phyloP scores from a whole-genome alignment of 2,888 invertebrate species.

The Taenaris catops region DNA sequence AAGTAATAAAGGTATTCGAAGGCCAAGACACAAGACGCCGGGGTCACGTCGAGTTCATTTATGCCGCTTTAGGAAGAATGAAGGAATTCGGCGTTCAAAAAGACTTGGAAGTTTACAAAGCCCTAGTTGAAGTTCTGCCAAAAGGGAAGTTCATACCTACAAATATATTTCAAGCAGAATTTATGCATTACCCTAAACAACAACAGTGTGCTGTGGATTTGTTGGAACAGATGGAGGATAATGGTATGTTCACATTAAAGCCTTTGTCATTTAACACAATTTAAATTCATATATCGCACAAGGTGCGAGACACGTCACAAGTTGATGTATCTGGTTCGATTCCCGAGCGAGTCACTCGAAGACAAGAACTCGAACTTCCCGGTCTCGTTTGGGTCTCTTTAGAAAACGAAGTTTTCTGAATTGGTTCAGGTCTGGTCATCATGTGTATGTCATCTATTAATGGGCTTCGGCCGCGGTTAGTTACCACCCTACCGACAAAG shows the following conservation, averaged over 20 bases:
- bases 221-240: slow-evolving; percentile 96
- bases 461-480: no score
- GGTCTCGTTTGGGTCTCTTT: no score
- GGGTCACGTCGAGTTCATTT: slow-evolving; percentile 97
- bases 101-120: slow-evolving; percentile 92
- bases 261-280: no score
- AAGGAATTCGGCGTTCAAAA: slow-evolving; percentile 93
- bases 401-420: no score
- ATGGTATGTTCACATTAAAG: slow-evolving; percentile 75
- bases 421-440: no score
- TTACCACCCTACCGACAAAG: no score
- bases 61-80: slow-evolving; percentile 93
- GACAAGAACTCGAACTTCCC: no score
- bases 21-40: slow-evolving; percentile 83
- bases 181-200: slow-evolving; percentile 97
- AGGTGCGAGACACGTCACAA: no score
- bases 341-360: no score
- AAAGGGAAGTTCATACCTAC: slow-evolving; percentile 92
- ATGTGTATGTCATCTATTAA: no score
- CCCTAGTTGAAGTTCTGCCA: slow-evolving; percentile 90
- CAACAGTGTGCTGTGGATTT: slow-evolving; percentile 96
- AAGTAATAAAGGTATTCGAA: slow-evolving; percentile 87
- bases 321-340: no score
- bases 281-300: no score
- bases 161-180: slow-evolving; percentile 92